Evolutionary conservation across 1,140 invertebrate species (phyloP), one percentile per base, ranked within the genome.

Genomic region (Zelostemma sp.): DNA sequence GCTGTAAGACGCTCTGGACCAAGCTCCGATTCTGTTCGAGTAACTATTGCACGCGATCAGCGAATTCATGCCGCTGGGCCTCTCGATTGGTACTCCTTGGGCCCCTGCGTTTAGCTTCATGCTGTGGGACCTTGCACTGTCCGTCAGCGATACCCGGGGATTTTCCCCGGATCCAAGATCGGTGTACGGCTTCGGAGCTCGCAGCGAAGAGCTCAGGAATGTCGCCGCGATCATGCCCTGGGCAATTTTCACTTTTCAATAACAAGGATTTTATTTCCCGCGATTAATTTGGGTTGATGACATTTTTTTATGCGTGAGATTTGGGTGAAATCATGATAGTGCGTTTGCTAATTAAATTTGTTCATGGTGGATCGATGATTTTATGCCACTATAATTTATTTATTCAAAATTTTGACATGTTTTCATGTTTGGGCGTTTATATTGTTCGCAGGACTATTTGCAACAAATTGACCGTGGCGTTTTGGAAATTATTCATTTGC

Each of bases 21-120:
- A 91, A 0, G 89, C 88, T 69, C 90, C 89, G 1, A 89, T 87
- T 31, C 90, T 86, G 76, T 91, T 92, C 76, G 92, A 92, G 81
- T 91, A 92, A 80, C 91, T 92, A 80, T 90, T 92, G 85, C 90
- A 92, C 0, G 90, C 89, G 47, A 92, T 91, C 50, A 92, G 81
- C 54, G 90, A 91, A 81, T 78, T 76, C 68, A 68, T 75, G 31
- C 28, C 72, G 58, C 50, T 75, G 4, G 76, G 73, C 55, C 74
- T 77, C 54, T 74, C 77, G 50, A 74, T 74, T 14, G 72, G 68
- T 19, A 72, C 49, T 15, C 66, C 65, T 31, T 69, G 58, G 15
- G 17, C 67, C 41, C 40, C 11, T 14, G 19, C 35, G 17, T 51
- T 40, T 16, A 74, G 41, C 64, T 80, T 80, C 8, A 65, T 68